Percentiles rank a stretch among this genome's conserved stretches.
Evolutionary conservation across 2,797 vertebrate species (phyloP).

Genomic region (Rhinella marina): DNA sequence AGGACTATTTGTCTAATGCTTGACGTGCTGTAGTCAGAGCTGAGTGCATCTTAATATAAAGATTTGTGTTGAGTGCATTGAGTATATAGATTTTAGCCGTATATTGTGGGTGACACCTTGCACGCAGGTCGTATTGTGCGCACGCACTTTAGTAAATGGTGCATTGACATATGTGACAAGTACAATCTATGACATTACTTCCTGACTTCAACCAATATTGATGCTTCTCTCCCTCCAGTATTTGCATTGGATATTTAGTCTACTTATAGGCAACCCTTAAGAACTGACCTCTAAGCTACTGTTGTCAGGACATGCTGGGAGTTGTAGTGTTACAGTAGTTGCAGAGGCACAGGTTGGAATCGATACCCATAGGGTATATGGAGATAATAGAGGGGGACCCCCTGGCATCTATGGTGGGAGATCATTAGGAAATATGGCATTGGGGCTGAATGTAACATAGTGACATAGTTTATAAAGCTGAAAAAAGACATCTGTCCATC

Average conservation of each 20-base stretch:
- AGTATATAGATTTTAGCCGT: background rate
- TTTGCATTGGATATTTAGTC: background rate
- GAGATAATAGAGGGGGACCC: too few species aligned
- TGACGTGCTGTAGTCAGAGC: background rate
- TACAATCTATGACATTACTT: background rate
- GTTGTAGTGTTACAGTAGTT: background rate
- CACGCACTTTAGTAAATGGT: slow-evolving; percentile 16
- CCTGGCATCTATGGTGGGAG: background rate
- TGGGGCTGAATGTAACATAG: background rate
- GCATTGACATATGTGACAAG: slow-evolving; percentile 34
- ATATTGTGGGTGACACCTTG: slow-evolving; percentile 10
- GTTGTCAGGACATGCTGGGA: background rate
- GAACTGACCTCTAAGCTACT: background rate
- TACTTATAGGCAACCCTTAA: background rate
- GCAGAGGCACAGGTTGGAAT: background rate
- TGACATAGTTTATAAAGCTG: too few species aligned
- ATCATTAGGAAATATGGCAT: background rate
- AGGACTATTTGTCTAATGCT: background rate
- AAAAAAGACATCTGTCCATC: too few species aligned
- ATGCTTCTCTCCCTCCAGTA: background rate
- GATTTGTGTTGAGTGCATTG: background rate
- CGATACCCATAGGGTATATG: background rate
- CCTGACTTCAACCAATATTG: background rate
- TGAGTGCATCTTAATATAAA: background rate
- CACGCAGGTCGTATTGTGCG: background rate